Conservation (phyloP, 2,888 invertebrate genomes). For the Andrena trimmerana region DNA sequence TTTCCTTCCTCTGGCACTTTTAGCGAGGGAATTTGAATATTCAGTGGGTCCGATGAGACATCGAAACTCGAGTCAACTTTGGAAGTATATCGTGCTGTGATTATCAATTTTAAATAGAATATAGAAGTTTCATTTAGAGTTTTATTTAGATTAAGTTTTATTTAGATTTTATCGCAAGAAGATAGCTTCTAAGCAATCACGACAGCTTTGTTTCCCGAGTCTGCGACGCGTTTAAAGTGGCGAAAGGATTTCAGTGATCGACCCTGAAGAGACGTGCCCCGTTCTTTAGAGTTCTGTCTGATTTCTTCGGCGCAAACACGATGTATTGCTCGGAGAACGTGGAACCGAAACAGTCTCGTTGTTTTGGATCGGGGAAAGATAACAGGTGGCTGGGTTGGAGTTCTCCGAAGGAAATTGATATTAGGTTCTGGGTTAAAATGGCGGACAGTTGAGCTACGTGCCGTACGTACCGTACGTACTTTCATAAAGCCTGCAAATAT, state of each 20-base stretch:
- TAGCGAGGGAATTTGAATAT: too few species aligned
- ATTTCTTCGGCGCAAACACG: slow-evolving; percentile 16
- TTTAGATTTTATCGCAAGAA: too few species aligned
- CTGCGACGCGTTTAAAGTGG: neutral
- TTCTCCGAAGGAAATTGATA: slow-evolving; percentile 52
- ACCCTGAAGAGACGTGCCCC: neutral
- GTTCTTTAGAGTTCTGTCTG: neutral
- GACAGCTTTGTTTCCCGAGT: too few species aligned
- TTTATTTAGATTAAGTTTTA: too few species aligned
- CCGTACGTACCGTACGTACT: slow-evolving; percentile 20
- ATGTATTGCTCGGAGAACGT: slow-evolving; percentile 16
- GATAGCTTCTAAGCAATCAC: too few species aligned
- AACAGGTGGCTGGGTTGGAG: slow-evolving; percentile 48
- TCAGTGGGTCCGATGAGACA: too few species aligned
- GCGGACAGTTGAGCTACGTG: slow-evolving; percentile 3
- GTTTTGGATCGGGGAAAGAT: slow-evolving; percentile 44
- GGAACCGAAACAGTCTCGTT: slow-evolving; percentile 4
- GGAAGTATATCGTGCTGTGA: too few species aligned
- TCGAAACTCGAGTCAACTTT: too few species aligned
- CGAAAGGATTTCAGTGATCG: neutral
- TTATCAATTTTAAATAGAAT: too few species aligned
- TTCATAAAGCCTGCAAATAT: slow-evolving; percentile 51
- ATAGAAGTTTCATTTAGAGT: too few species aligned
- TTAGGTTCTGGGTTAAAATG: slow-evolving; percentile 50
- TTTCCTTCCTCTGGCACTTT: too few species aligned